Evolutionary conservation across 2,888 invertebrate species (phyloP).

Genomic region (Yponomeuta malinellus): DNA sequence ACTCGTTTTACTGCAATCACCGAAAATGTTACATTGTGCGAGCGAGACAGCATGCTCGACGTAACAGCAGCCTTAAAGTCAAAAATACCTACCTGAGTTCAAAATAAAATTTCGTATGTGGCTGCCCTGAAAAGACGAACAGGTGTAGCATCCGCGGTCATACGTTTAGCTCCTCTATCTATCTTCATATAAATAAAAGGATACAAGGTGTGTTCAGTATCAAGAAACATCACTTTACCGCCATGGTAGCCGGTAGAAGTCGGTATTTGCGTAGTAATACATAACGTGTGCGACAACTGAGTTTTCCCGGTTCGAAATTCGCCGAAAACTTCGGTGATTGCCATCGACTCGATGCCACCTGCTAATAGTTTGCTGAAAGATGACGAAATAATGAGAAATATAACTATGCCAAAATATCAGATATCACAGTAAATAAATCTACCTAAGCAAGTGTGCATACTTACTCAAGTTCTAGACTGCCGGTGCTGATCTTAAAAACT

Average conservation of each 20-base stretch:
- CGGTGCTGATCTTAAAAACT: conserved; percentile 82
- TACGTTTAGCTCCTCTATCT: neutral
- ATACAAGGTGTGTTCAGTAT: conserved; percentile 91
- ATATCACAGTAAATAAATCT: no score
- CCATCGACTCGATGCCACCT: conserved; percentile 89
- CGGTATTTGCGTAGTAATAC: conserved; percentile 86
- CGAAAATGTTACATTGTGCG: no score
- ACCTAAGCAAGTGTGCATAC: conserved; percentile 25
- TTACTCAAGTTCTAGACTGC: conserved; percentile 83
- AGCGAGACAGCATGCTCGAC: no score
- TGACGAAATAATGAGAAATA: no score
- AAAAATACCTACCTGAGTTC: no score
- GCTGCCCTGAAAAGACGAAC: neutral
- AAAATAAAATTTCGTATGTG: no score
- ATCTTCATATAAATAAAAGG: conserved; percentile 47
- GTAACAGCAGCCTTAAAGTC: no score
- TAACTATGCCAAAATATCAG: no score
- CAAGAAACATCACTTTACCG: conserved; percentile 88
- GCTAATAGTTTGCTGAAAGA: conserved; percentile 80
- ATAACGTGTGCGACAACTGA: conserved; percentile 86
- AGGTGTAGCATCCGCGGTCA: neutral
- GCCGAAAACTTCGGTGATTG: conserved; percentile 89
- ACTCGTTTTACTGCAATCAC: no score
- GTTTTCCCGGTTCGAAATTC: conserved; percentile 90
- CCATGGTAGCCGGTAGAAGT: conserved; percentile 80